These are phyloP conservation scores for Diplazon laetatorius DNA, from an alignment of 2,888 invertebrate species.

Conservation along the genomic window DNA sequence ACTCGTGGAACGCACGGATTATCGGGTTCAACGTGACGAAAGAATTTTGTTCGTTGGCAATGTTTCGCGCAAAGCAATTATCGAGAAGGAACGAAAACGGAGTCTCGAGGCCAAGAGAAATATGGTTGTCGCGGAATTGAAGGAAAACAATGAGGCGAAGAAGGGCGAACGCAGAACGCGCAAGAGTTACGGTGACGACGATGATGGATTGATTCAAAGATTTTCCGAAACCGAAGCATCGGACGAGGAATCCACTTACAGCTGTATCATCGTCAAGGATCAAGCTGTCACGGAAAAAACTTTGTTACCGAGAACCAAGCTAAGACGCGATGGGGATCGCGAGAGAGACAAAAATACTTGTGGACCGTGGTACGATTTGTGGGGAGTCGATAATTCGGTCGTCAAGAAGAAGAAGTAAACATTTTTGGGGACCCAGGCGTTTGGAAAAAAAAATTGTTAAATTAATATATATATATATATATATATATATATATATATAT, in stretches of 20 bases:
- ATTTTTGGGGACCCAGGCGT: no score
- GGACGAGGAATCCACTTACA: slow-evolving; percentile 83
- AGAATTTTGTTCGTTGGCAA: slow-evolving; percentile 80
- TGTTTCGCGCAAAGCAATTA: slow-evolving; percentile 80
- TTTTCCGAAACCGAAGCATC: slow-evolving; percentile 81
- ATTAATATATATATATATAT: no score
- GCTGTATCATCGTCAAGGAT: slow-evolving; percentile 93
- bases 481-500: no score
- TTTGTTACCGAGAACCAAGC: slow-evolving; percentile 88
- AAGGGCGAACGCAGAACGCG: slow-evolving; percentile 76
- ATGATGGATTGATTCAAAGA: slow-evolving; percentile 76
- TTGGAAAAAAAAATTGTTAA: no score
- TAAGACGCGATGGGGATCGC: slow-evolving; percentile 84
- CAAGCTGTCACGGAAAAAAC: slow-evolving; percentile 83
- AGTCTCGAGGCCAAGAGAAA: slow-evolving; percentile 80
- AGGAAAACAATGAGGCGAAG: slow-evolving; percentile 79
- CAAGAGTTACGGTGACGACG: slow-evolving; percentile 76
- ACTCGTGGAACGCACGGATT: slow-evolving; percentile 75
- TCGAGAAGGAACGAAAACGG: slow-evolving; percentile 80
- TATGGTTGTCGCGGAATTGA: slow-evolving; percentile 79
- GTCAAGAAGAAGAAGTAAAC: slow-evolving; percentile 84
- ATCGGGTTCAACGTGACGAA: slow-evolving; percentile 74
- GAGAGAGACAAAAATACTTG: slow-evolving; percentile 86
- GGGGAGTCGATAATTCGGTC: slow-evolving; percentile 90
- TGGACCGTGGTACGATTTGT: slow-evolving; percentile 95